These are phyloP conservation scores for Aurelia coerulea DNA, from an alignment of 30 jellyfish, hydroid and myxozoan species.

Conservation along the genomic window DNA sequence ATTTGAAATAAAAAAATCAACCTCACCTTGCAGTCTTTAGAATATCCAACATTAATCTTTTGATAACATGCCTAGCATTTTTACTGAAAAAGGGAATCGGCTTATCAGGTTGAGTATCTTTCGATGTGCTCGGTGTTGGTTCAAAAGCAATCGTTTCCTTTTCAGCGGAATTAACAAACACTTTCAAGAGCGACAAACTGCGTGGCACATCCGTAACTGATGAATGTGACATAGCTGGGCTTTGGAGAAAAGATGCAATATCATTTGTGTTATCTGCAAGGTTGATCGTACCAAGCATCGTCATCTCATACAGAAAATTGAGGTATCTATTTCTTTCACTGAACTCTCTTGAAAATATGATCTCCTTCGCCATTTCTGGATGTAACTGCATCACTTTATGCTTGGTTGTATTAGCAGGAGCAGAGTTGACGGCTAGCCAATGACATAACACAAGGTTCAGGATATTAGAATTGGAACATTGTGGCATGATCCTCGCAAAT, in stretches of 20 bases:
- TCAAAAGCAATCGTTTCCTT: background rate
- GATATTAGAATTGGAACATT: background rate
- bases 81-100: background rate
- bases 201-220: background rate
- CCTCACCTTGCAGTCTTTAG: slow-evolving; percentile 24
- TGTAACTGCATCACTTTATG: slow-evolving; percentile 22
- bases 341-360: slow-evolving; percentile 12
- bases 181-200: slow-evolving; percentile 25
- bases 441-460: background rate
- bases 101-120: background rate
- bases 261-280: background rate
- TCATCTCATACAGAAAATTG: slow-evolving; percentile 24
- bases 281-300: slow-evolving; percentile 9
- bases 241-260: background rate
- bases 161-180: background rate
- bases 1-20: background rate
- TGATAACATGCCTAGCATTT: background rate
- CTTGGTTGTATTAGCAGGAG: background rate
- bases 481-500: slow-evolving; percentile 10
- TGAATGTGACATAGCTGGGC: background rate
- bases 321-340: slow-evolving; percentile 11
- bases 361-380: slow-evolving; percentile 6
- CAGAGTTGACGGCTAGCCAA: slow-evolving; percentile 19
- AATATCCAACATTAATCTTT: slow-evolving; percentile 22
- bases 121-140: background rate